Evolutionary conservation across 37 sponge, comb jelly and placozoan species (phyloP), one percentile per base, ranked within the genome.

Genomic region (Dysidea cf. avara): DNA sequence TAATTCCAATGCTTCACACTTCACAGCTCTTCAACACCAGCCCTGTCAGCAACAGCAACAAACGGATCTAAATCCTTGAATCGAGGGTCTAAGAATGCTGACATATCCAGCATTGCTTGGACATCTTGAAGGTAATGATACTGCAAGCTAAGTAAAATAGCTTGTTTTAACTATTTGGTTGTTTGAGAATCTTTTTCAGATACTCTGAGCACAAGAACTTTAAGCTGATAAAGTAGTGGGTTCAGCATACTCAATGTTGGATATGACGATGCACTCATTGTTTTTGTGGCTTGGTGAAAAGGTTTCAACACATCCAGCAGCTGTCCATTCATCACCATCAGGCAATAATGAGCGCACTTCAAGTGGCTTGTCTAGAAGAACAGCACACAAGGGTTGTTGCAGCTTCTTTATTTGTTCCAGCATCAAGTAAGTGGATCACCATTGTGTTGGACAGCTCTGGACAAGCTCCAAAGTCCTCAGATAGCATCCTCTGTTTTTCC

Each of bases 321-420:
- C 34, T 63, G 65, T 63, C 32, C 65, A 63, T 32, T 63, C 65
- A 32, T 63, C 35, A 36, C 30, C 35, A 36, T 63, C 65, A 63
- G 65, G 65, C 4, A 63, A 26, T 33, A 32, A 63, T 43, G 46
- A 43, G 9, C 5, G 7, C 9, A 43, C 46, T 9, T 43, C 46
- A 43, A 12, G 46, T 12, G 46, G 46, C 46, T 43, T 43, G 46
- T 43, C 46, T 12, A 43, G 46, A 43, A 43, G 9, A 43, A 43
- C 46, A 5, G 9, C 46, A 43, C 46, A 43, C 46, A 43, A 9
- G 5, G 46, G 46, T 43, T 43, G 46, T 5, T 63, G 65, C 9
- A n/a, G 35, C 9, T 63, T 37, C 35, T 31, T 20, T 6, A 63
- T 32, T 37, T 32, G 32, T 26, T 63, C 65, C 35, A 22, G 5